Evolutionary conservation across 2,113 vertebrate species (phyloP), one percentile per base, ranked within the genome.

Genomic region (Elephas maximus): DNA sequence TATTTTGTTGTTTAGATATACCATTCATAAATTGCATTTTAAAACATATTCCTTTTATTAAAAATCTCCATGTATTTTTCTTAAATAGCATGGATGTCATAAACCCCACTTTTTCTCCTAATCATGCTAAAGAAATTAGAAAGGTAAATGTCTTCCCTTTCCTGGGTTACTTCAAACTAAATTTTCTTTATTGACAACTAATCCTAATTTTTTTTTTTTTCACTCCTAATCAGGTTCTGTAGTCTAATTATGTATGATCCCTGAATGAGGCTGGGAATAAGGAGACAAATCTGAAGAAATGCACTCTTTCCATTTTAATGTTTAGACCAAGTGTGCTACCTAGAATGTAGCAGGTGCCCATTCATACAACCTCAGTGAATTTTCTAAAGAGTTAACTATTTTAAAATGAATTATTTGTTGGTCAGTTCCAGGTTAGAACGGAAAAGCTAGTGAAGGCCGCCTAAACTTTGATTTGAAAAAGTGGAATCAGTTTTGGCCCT

Each of bases 391-490:
- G 85, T 57, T 21, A 86, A 79, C 79, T 89, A 37, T 12, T 84
- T 88, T 93, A 44, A 87, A 74, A 74, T 69, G 21, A 82, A 44
- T 94, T 79, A 73, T 63, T 48, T 96, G 45, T 62, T 88, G 62
- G 45, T 86, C 26, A 18, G 1, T 44, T 71, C 26, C 24, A 69
- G 53, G 73, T 23, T 63, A 88, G 10, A 82, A 53, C 0, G 0
- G 0, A 94, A 86, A 91, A 63, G 26, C 15, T 85, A 90, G 1
- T 26, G 23, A 86, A 93, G 45, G 62, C n/a, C 37, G 85, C 74
- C 41, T 14, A 60, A 74, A 80, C 67, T 97, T 92, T 79, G 45
- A 73, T 84, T 95, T 88, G 37, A 67, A 95, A 74, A 92, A 93
- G 48, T 41, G 30, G 23, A 92, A 53, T 82, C 11, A 44, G 48